phyloP scores from a whole-genome alignment of 2,113 vertebrate species.

The Ancistrus triradiatus region DNA sequence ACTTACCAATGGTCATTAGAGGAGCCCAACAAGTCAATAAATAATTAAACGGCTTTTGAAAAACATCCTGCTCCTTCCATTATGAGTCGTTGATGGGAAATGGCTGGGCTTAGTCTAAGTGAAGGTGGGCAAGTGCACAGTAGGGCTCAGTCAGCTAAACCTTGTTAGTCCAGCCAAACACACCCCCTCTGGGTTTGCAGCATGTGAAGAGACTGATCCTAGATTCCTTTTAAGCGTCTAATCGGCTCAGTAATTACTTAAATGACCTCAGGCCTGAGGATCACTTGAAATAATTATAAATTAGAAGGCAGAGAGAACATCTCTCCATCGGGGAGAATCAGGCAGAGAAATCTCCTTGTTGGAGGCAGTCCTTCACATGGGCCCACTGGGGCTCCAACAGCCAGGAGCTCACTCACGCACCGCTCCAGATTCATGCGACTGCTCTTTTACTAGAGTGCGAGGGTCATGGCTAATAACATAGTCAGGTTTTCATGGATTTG shows the following conservation, averaged over 20 bases:
- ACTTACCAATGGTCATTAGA: conserved; percentile 7
- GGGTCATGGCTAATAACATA: background rate
- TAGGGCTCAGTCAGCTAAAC: conserved; percentile 29
- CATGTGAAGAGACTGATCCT: conserved; percentile 41
- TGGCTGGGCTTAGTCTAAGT: conserved; percentile 9
- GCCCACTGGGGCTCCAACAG: conserved; percentile 28
- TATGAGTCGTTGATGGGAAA: conserved; percentile 15
- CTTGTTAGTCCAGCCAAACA: conserved; percentile 48
- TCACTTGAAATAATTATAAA: conserved; percentile 54
- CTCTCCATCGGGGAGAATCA: conserved; percentile 40
- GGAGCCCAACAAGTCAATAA: conserved; percentile 20
- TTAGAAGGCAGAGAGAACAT: conserved; percentile 42
- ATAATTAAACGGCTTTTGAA: conserved; percentile 25
- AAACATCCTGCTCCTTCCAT: conserved; percentile 2
- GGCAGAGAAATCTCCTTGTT: conserved; percentile 41
- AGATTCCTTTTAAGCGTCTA: conserved; percentile 53
- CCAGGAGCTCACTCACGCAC: conserved; percentile 3
- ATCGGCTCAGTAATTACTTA: conserved; percentile 56
- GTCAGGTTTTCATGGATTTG: background rate
- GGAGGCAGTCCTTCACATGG: conserved; percentile 39
- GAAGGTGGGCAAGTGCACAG: conserved; percentile 12
- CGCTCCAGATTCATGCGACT: conserved; percentile 22
- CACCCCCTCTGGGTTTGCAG: conserved; percentile 35
- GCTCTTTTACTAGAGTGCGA: conserved; percentile 3
- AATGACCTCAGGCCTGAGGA: conserved; percentile 51